Evolutionary conservation across 1,140 invertebrate species (phyloP).

Genomic region (Lethrus apterus): DNA sequence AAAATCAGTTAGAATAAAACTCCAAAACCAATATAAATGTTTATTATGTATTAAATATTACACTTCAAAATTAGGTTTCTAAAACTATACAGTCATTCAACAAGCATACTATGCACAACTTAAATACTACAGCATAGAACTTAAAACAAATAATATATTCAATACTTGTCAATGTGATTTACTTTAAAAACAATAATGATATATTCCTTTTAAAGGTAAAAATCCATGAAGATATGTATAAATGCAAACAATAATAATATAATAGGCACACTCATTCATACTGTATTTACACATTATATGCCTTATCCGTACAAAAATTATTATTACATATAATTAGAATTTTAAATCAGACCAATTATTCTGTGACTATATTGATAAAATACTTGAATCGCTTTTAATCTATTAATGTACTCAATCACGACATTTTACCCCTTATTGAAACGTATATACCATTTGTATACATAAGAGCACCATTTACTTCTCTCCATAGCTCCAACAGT

Average conservation of each 20-base stretch:
- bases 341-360: too few species aligned
- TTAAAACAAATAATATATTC: constrained; percentile 14
- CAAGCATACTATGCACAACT: constrained; percentile 15
- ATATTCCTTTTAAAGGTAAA: not conserved
- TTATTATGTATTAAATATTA: constrained; percentile 16
- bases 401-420: too few species aligned
- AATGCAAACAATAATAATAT: constrained; percentile 9
- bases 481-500: too few species aligned
- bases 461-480: too few species aligned
- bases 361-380: too few species aligned
- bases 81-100: constrained; percentile 17
- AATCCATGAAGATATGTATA: constrained; percentile 3
- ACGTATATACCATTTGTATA: too few species aligned
- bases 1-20: too few species aligned
- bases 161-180: constrained; percentile 2
- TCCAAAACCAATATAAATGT: too few species aligned
- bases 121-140: constrained; percentile 12
- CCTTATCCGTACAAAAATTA: constrained; percentile 17
- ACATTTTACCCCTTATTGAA: too few species aligned
- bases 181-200: not conserved
- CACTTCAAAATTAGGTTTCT: constrained; percentile 14
- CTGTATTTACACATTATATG: constrained; percentile 10
- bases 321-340: too few species aligned
- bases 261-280: constrained; percentile 13
- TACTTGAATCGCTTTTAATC: too few species aligned